These are phyloP conservation scores for Trachurus trachurus DNA, from an alignment of 2,797 vertebrate species.

Conservation along the genomic window DNA sequence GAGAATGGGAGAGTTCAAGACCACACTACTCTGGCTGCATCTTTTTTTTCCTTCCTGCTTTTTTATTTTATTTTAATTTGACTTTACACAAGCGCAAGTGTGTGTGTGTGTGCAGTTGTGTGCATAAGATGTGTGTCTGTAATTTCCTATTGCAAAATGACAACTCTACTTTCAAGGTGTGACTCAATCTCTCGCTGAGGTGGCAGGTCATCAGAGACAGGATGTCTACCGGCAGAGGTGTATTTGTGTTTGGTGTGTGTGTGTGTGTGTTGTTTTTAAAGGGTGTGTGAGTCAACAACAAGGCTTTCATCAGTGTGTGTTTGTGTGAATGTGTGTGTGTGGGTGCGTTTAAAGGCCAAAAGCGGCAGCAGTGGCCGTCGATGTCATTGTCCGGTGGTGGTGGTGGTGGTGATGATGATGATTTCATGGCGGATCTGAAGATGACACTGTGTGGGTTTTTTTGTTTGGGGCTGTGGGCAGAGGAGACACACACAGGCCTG, in stretches of 20 bases:
- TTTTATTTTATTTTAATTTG: too few species aligned
- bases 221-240: constrained; percentile 52
- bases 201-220: constrained; percentile 33
- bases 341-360: not conserved
- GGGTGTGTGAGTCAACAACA: constrained; percentile 45
- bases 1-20: constrained; percentile 42
- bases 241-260: constrained; percentile 30
- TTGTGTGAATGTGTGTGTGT: too few species aligned
- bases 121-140: constrained; percentile 4
- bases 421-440: constrained; percentile 36
- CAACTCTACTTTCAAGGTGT: constrained; percentile 66
- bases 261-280: constrained; percentile 51
- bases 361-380: not conserved
- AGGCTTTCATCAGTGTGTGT: constrained; percentile 14
- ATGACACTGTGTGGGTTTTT: not conserved
- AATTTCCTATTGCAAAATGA: constrained; percentile 29
- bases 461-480: not conserved
- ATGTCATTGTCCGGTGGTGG: constrained; percentile 17
- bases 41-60: not conserved
- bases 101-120: constrained; percentile 3
- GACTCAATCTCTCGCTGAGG: constrained; percentile 55
- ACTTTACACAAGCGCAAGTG: not conserved
- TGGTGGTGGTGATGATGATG: not conserved
- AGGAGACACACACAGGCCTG: not conserved
- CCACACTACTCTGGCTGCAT: constrained; percentile 27